phyloP scores from a whole-genome alignment of 2,888 invertebrate species.

The Aromia moschata region DNA sequence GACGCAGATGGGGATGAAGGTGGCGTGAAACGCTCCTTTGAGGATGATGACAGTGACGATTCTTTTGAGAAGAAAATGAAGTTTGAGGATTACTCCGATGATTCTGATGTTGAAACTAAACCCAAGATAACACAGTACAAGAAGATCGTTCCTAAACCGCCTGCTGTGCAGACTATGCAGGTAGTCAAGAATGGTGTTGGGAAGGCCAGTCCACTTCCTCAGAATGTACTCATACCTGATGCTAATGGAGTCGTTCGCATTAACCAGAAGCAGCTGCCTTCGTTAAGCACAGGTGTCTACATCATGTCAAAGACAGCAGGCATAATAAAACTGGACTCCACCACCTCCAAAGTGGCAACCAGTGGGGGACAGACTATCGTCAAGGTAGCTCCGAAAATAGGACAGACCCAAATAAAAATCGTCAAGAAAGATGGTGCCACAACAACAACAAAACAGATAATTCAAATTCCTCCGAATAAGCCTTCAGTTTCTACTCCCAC shows the following conservation, averaged over 20 bases:
- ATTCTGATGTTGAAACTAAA: conserved; percentile 47
- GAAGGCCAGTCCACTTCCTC: conserved; percentile 47
- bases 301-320: conserved; percentile 82
- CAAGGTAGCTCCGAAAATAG: conserved; percentile 65
- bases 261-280: conserved; percentile 77
- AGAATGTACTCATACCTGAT: conserved; percentile 64
- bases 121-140: conserved; percentile 29
- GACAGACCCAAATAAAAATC: conserved; percentile 64
- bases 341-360: conserved; percentile 58
- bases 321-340: conserved; percentile 75
- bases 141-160: conserved; percentile 35
- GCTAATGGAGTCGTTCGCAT: conserved; percentile 78
- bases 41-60: conserved; percentile 56
- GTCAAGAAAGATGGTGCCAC: conserved; percentile 57
- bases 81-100: conserved; percentile 58
- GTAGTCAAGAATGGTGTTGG: conserved; percentile 49
- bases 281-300: conserved; percentile 72
- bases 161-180: conserved; percentile 26
- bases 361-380: conserved; percentile 60
- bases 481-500: conserved; percentile 26
- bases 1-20: conserved; percentile 65
- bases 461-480: conserved; percentile 45
- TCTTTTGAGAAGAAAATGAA: conserved; percentile 60
- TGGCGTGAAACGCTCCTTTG: conserved; percentile 47
- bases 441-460: conserved; percentile 46